These are phyloP conservation scores for Kryptopterus vitreolus DNA, from an alignment of 2,797 vertebrate genomes.

Conservation along the genomic window DNA sequence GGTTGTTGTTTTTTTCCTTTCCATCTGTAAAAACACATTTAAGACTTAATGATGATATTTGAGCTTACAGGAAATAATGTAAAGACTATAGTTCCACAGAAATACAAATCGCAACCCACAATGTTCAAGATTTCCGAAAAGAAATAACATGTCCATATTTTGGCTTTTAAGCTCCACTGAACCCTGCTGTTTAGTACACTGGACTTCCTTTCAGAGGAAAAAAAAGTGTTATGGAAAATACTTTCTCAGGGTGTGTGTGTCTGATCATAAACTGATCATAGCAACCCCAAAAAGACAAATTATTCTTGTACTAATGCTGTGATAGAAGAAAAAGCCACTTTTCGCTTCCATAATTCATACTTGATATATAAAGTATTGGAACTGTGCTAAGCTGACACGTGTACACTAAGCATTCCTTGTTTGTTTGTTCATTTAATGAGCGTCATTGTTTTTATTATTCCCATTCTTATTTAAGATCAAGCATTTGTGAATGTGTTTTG, in stretches of 20 bases:
- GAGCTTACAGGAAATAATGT: not conserved
- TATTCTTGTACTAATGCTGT: conserved; percentile 15
- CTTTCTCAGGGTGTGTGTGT: conserved; percentile 40
- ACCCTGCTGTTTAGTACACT: not conserved
- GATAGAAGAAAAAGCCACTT: not conserved
- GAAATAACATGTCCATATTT: too few species aligned
- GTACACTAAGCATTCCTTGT: conserved; percentile 53
- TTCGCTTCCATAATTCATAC: not conserved
- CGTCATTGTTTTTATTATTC: conserved; percentile 45
- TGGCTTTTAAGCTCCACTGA: too few species aligned
- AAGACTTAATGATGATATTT: not conserved
- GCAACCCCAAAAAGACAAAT: conserved; percentile 6
- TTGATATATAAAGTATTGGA: not conserved
- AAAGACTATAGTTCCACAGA: not conserved
- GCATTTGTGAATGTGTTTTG: conserved; percentile 38
- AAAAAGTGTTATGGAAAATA: not conserved
- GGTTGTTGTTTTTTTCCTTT: too few species aligned
- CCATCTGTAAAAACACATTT: conserved; percentile 12
- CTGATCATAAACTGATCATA: conserved; percentile 18
- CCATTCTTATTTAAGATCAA: conserved; percentile 61
- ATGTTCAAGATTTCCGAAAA: not conserved
- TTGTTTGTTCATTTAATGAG: conserved; percentile 45
- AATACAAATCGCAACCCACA: not conserved
- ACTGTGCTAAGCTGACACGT: not conserved
- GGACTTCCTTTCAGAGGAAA: not conserved